Conservation (phyloP, 1,140 invertebrate species). For the Holcopasites calliopsidis region DNA sequence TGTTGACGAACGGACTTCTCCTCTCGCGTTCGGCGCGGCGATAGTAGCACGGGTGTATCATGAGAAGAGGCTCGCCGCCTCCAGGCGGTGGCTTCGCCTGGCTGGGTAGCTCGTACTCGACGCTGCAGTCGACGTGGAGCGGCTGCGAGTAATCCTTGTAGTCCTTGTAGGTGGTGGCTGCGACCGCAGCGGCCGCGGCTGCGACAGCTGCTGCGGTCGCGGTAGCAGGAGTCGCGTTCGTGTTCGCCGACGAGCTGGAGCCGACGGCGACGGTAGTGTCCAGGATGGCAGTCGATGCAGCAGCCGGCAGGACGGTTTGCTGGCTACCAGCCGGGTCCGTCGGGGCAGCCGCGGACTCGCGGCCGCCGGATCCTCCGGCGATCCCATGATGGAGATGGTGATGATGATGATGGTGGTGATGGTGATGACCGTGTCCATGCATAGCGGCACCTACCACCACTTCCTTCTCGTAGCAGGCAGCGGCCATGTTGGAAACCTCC, state of each 20-base stretch:
- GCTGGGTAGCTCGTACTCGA: constrained; percentile 91
- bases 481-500: constrained; percentile 68
- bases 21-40: constrained; percentile 88
- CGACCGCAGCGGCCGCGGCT: constrained; percentile 39
- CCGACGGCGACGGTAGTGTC: constrained; percentile 25
- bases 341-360: not conserved
- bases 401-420: constrained; percentile 57
- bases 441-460: constrained; percentile 63
- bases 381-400: constrained; percentile 56
- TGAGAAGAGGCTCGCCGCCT: constrained; percentile 87
- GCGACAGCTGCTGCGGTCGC: constrained; percentile 36
- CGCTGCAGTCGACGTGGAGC: constrained; percentile 90
- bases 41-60: constrained; percentile 93
- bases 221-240: constrained; percentile 39
- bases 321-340: constrained; percentile 14
- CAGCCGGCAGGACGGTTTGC: constrained; percentile 51
- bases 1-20: constrained; percentile 87
- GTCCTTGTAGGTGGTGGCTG: constrained; percentile 58
- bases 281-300: constrained; percentile 7
- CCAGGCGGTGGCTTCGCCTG: constrained; percentile 89
- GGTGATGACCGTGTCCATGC: constrained; percentile 56
- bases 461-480: constrained; percentile 70
- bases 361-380: constrained; percentile 19
- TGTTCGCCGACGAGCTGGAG: constrained; percentile 9
- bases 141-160: constrained; percentile 86